Base-by-base conservation (phyloP, 2,888 invertebrate genomes). In the Nezara viridula region DNA sequence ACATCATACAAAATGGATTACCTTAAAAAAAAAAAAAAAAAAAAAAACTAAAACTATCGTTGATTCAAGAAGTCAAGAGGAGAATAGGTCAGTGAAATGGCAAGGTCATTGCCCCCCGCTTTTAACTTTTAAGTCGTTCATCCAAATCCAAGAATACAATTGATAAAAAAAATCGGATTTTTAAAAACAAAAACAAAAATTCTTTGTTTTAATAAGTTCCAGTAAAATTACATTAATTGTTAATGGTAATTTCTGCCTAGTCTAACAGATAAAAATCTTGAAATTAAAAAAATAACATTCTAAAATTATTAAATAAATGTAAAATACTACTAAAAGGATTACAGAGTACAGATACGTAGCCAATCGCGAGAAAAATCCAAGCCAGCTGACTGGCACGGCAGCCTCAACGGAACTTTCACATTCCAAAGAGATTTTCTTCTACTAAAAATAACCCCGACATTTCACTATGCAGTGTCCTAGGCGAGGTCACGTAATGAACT, bases 391-490 rank as follows among this genome's bases (percentile, higher is more conserved):
- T 16, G 66, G 66, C 5, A 32, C n/a, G 27, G 21, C 66, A 37
- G 37, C 66, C 66, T 73, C 32, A 73, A 37, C 37, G 37, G 6
- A 73, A 73, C 66, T 73, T 73, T 73, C 66, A 73, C 66, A 73
- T 73, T 73, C 66, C 66, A 73, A 73, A 73, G 32, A 73, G 66
- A 73, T 73, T 73, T 73, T 73, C 66, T 73, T 37, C 66, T 19
- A 73, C 66, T 73, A 73, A 73, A 73, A 73, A 73, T 73, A 73
- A 73, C 16, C 37, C 66, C 66, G 66, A 73, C 66, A 73, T 73
- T 73, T 73, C 66, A 32, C 66, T 73, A 37, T 73, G 32, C 66
- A 37, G 37, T 73, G 32, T 32, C 66, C 66, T 73, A 73, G 66
- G 32, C 19, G 66, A 73, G 66, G 37, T 73, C 37, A 9, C 12